phyloP scores from a whole-genome alignment of 2,113 vertebrate species.

The Donacobius atricapilla region DNA sequence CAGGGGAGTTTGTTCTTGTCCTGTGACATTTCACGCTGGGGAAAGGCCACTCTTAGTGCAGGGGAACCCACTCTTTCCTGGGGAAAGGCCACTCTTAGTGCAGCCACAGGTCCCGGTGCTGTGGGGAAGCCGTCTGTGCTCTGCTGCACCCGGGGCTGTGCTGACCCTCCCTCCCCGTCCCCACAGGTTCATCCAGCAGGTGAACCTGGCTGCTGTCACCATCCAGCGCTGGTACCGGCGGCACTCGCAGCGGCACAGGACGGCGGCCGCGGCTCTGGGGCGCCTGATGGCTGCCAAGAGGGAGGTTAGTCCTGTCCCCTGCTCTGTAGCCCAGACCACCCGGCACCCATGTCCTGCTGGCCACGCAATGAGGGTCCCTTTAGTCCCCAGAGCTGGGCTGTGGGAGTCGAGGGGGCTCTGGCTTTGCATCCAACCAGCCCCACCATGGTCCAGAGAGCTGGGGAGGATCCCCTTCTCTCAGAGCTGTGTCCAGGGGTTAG shows the following conservation, averaged over 20 bases:
- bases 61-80: too few species aligned
- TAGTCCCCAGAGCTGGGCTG: neutral
- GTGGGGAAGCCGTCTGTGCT: rapidly evolving
- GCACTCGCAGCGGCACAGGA: constrained; percentile 62
- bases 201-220: constrained; percentile 84
- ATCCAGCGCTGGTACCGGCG: constrained; percentile 94
- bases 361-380: rapidly evolving
- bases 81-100: too few species aligned
- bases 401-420: rapidly evolving
- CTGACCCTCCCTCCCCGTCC: neutral
- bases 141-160: rapidly evolving
- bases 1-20: neutral
- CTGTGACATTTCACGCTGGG: neutral
- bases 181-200: constrained; percentile 87
- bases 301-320: constrained; percentile 70
- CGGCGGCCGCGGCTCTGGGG: constrained; percentile 59
- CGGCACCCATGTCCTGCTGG: rapidly evolving
- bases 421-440: neutral
- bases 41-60: neutral
- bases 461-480: rapidly evolving
- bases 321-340: neutral
- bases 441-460: rapidly evolving
- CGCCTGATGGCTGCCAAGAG: constrained; percentile 73
- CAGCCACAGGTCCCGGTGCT: too few species aligned
- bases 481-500: neutral